Evolutionary conservation across 2,888 invertebrate genomes (phyloP).

Genomic region (Lasioglossum zephyrum): DNA sequence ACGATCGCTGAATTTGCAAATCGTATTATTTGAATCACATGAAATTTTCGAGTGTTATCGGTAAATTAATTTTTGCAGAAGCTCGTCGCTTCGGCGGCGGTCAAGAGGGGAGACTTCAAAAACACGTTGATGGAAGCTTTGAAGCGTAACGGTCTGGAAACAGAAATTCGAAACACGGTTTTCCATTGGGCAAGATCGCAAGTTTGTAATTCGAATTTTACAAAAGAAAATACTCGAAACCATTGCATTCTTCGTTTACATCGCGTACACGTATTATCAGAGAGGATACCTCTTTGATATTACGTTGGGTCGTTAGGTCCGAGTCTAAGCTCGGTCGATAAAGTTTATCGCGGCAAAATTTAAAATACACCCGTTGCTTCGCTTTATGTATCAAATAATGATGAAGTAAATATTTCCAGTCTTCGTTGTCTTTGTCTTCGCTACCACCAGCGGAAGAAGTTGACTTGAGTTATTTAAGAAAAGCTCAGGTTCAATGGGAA

Average conservation of each 20-base stretch:
- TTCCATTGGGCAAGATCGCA: conserved; percentile 91
- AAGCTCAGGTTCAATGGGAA: conserved; percentile 97
- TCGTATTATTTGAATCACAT: not conserved
- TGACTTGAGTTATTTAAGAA: conserved; percentile 89
- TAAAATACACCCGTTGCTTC: not conserved
- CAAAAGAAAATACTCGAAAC: not conserved
- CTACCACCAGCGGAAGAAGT: conserved; percentile 52
- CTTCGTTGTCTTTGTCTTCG: conserved; percentile 64
- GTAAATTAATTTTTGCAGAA: conserved; percentile 85
- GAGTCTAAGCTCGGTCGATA: not conserved
- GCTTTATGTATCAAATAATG: conserved; percentile 7
- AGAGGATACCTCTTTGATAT: not conserved
- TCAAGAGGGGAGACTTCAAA: conserved; percentile 92
- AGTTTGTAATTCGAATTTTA: conserved; percentile 63
- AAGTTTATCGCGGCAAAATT: not conserved
- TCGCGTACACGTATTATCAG: not conserved
- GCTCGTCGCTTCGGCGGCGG: conserved; percentile 91
- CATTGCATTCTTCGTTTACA: not conserved
- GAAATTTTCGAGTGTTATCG: not conserved
- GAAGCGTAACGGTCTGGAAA: conserved; percentile 92
- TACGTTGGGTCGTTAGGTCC: not conserved
- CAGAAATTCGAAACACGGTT: conserved; percentile 92
- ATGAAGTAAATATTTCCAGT: conserved; percentile 60
- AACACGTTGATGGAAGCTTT: conserved; percentile 91
- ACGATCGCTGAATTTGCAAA: not conserved